These are phyloP conservation scores for Sminthurides bifidus DNA, from an alignment of 1,140 invertebrate genomes.

Conservation along the genomic window DNA sequence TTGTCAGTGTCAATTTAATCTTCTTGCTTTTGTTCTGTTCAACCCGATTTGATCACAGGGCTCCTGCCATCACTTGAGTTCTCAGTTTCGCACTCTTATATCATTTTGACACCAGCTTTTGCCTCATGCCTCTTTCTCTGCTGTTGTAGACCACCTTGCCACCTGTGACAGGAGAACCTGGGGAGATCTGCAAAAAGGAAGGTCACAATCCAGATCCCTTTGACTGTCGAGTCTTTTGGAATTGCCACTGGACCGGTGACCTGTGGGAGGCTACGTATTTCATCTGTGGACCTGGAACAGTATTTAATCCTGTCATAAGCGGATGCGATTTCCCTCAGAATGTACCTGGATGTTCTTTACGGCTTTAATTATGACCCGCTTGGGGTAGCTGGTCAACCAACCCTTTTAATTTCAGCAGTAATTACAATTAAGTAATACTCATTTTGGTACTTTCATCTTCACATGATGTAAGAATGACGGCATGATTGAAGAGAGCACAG, in stretches of 20 bases:
- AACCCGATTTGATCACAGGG: background rate
- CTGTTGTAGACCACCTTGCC: background rate
- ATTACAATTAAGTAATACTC: too few species aligned
- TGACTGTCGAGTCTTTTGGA: constrained; percentile 25
- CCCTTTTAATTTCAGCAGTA: too few species aligned
- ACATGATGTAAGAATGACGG: too few species aligned
- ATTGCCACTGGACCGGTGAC: constrained; percentile 24
- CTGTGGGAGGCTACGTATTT: constrained; percentile 7
- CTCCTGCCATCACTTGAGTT: background rate
- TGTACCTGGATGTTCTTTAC: constrained; percentile 18
- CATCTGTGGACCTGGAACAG: constrained; percentile 30
- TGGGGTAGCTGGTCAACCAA: too few species aligned
- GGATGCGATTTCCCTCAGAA: constrained; percentile 31
- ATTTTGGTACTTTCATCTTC: too few species aligned
- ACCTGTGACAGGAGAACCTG: constrained; percentile 7
- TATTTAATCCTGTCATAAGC: constrained; percentile 31
- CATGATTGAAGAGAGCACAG: too few species aligned
- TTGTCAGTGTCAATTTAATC: background rate
- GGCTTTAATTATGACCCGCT: too few species aligned
- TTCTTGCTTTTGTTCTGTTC: background rate
- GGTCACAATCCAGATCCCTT: constrained; percentile 29
- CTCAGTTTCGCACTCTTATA: background rate
- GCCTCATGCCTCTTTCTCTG: background rate
- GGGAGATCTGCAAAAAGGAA: constrained; percentile 12
- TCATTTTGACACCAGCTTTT: background rate